Evolutionary conservation across 1,140 invertebrate species (phyloP).

Genomic region (Leptoteleia sp.): DNA sequence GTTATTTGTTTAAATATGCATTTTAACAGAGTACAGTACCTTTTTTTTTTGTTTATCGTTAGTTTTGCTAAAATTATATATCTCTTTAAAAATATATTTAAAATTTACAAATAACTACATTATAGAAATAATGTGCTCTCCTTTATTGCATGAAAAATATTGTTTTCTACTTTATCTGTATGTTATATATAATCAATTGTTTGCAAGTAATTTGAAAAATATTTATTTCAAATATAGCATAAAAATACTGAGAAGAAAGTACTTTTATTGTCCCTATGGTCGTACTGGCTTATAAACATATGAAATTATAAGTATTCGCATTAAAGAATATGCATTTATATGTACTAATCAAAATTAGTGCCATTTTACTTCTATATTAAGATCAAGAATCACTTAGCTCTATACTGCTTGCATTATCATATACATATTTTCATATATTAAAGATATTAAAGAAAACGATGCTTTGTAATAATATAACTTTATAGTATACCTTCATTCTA

Average conservation of each 20-base stretch:
- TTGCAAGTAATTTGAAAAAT: conserved; percentile 5
- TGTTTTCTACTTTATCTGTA: not conserved
- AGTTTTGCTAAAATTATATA: conserved; percentile 8
- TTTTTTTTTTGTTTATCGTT: not conserved
- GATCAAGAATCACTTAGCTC: no score
- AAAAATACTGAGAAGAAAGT: not conserved
- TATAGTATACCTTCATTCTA: no score
- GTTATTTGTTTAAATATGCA: conserved; percentile 2
- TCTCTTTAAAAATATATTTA: conserved; percentile 17
- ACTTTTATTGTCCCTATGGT: conserved; percentile 27
- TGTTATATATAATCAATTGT: no score
- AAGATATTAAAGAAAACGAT: no score
- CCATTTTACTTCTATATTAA: not conserved
- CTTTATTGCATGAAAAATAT: conserved; percentile 33
- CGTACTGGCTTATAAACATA: conserved; percentile 6
- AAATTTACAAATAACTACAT: conserved; percentile 6
- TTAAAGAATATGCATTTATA: no score
- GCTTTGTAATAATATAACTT: no score
- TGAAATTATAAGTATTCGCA: not conserved
- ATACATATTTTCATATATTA: no score
- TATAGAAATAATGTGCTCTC: conserved; percentile 18
- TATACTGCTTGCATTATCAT: no score
- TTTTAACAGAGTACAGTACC: conserved; percentile 12
- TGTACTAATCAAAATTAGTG: no score
- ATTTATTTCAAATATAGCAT: not conserved